phyloP scores from a whole-genome alignment of 2,888 invertebrate genomes.

The Tetranychus piercei region DNA sequence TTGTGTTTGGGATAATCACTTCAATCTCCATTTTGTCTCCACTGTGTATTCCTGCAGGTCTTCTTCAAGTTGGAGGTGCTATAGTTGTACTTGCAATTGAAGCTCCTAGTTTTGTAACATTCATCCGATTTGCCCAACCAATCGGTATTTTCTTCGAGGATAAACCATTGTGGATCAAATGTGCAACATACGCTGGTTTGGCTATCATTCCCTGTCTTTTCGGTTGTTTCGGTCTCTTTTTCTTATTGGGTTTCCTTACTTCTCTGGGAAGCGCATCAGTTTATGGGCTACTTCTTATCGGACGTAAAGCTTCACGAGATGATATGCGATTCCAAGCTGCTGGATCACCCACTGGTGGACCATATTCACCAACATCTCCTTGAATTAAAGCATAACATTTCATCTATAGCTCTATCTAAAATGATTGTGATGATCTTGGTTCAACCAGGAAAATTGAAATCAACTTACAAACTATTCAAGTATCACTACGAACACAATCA shows the following conservation, averaged over 20 bases:
- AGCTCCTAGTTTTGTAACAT: conserved; percentile 22
- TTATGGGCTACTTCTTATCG: conserved; percentile 18
- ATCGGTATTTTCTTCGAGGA: conserved; percentile 21
- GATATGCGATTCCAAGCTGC: conserved; percentile 23
- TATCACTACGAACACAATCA: no score
- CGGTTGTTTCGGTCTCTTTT: conserved; percentile 20
- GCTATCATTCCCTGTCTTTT: conserved; percentile 20
- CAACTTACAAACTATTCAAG: no score
- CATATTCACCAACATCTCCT: conserved; percentile 22
- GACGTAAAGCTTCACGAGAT: conserved; percentile 18
- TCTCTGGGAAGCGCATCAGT: conserved; percentile 16
- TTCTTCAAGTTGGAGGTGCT: conserved; percentile 18
- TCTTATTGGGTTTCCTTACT: conserved; percentile 20
- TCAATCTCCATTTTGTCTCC: conserved; percentile 11
- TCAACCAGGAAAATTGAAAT: not conserved
- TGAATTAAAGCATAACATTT: not conserved
- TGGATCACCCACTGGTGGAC: conserved; percentile 16
- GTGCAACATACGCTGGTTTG: conserved; percentile 18
- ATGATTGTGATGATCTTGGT: not conserved
- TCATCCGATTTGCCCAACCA: conserved; percentile 21
- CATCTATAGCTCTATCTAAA: not conserved
- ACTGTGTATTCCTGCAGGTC: conserved; percentile 18
- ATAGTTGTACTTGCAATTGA: conserved; percentile 21
- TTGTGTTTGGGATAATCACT: conserved; percentile 19
- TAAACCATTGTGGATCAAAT: conserved; percentile 22